Evolutionary conservation across 2,888 invertebrate species (phyloP), one percentile per base, ranked within the genome.

Genomic region (Sphaerophoria taeniata): DNA sequence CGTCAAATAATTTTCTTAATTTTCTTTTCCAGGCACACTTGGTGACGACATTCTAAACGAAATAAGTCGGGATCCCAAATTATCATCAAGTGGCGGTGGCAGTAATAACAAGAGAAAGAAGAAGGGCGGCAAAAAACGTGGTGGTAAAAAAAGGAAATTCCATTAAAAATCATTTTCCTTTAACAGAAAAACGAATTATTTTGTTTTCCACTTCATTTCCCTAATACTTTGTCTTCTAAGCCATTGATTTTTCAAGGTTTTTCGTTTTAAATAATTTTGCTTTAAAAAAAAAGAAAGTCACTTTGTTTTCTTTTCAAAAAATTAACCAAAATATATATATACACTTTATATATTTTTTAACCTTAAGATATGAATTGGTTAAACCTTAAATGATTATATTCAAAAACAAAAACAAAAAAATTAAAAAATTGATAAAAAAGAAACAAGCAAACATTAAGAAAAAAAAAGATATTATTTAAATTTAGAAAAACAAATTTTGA

Each of bases 11-110:
- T 11, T 16, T 6, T 14, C 12, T 69, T 56, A 7, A 80, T 63
- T 36, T 55, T 43, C 14, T 33, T 34, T 87, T 65, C 7, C 75
- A 92, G 92, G 91, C 56, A 94, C 94, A 76, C 93, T 97, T 88
- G 97, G 97, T 47, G 95, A 96, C 92, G 97, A 97, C 93, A 94
- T 97, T 89, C 95, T 95, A 88, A 94, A 94, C 61, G 93, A 93
- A 88, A 92, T 93, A 47, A 91, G 89, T 55, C 90, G 91, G 51
- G 91, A 91, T 78, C 89, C 91, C 14, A 89, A 89, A 43, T 79
- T 90, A 87, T 91, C 91, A 16, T 89, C 93, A 55, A 92, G 90
- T 87, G 92, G 89, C 65, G 87, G 93, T 91, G 93, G 93, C 47
- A 94, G 93, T 88, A 90, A 90, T 89, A 24, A 24, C 2, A 92